Evolutionary conservation across 2,888 invertebrate species (phyloP).

Genomic region (Habrosyne pyritoides): DNA sequence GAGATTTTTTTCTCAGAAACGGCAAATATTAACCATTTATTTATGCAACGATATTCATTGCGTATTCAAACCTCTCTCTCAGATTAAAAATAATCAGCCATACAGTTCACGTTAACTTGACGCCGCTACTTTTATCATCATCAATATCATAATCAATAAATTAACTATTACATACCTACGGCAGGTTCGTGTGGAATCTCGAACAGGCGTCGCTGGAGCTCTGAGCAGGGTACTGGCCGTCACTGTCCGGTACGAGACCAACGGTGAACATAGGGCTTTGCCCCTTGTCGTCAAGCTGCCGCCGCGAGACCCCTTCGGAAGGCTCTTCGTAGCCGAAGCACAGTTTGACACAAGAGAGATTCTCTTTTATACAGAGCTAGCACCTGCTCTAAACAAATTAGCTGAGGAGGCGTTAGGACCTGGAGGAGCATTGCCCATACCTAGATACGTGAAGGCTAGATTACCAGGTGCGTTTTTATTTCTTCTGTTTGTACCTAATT

Average conservation of each 20-base stretch:
- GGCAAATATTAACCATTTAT: too few relatives aligned
- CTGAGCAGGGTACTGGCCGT: constrained; percentile 91
- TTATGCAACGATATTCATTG: too few relatives aligned
- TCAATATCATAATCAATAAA: too few relatives aligned
- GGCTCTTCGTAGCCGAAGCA: constrained; percentile 91
- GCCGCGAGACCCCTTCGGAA: constrained; percentile 90
- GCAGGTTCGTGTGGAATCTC: constrained; percentile 70
- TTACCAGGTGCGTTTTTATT: constrained; percentile 75
- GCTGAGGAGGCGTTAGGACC: constrained; percentile 83
- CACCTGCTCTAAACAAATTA: constrained; percentile 88
- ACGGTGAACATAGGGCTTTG: constrained; percentile 59
- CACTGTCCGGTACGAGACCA: constrained; percentile 85
- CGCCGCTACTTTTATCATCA: too few relatives aligned
- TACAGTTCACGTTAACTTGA: too few relatives aligned
- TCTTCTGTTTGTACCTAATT: neutral
- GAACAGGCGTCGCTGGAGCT: constrained; percentile 87
- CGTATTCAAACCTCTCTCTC: too few relatives aligned
- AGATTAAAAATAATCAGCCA: too few relatives aligned
- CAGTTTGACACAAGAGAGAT: constrained; percentile 93
- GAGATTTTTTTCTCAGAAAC: too few relatives aligned
- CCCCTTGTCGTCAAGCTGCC: constrained; percentile 89
- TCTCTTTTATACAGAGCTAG: constrained; percentile 91
- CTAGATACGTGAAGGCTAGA: constrained; percentile 87
- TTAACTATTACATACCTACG: too few relatives aligned
- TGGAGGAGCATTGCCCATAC: constrained; percentile 72